A percentile compares a stretch with the other conserved stretches of the same genome.
Evolutionary conservation across 2,888 invertebrate species (phyloP).

Genomic region (Asteroscopus sphinx): DNA sequence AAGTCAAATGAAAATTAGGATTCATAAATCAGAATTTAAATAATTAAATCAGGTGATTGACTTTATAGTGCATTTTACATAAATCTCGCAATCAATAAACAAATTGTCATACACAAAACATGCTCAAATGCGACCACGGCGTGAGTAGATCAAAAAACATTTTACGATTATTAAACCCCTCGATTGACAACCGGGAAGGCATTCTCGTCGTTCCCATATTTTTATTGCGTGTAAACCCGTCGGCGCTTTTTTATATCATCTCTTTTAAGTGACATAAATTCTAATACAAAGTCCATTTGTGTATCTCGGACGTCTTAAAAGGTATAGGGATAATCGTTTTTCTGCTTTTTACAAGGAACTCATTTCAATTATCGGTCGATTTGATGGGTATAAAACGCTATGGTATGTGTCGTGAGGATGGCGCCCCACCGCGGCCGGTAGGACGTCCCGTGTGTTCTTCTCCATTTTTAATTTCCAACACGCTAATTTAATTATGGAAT

Average conservation of each 20-base stretch:
- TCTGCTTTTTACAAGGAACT: slow-evolving; percentile 90
- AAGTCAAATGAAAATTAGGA: slow-evolving; percentile 15
- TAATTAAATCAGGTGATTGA: slow-evolving; percentile 16
- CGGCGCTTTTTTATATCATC: slow-evolving; percentile 89
- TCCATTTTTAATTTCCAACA: slow-evolving; percentile 82
- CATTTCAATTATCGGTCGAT: slow-evolving; percentile 89
- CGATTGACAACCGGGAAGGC: slow-evolving; percentile 88
- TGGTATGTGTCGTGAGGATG: slow-evolving; percentile 84
- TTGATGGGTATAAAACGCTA: slow-evolving; percentile 87
- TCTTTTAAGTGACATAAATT: slow-evolving; percentile 89
- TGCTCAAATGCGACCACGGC: slow-evolving; percentile 60
- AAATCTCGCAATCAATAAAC: slow-evolving; percentile 45
- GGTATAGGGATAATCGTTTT: slow-evolving; percentile 89
- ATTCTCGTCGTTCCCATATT: slow-evolving; percentile 87
- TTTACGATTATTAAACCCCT: slow-evolving; percentile 88
- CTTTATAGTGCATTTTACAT: slow-evolving; percentile 16
- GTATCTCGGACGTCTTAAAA: slow-evolving; percentile 90
- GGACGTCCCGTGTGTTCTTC: slow-evolving; percentile 76
- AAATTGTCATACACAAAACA: slow-evolving; percentile 52
- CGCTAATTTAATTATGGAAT: slow-evolving; percentile 88
- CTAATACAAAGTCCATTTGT: slow-evolving; percentile 90
- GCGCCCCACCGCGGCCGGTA: slow-evolving; percentile 84
- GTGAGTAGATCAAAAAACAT: slow-evolving; percentile 84
- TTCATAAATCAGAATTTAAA: slow-evolving; percentile 7
- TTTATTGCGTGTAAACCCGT: slow-evolving; percentile 89